A percentile compares a stretch with the other conserved stretches of the same genome.
Evolutionary conservation across 64 coral and sea anemone genomes (phyloP).

Genomic region (Cladopsammia gracilis): DNA sequence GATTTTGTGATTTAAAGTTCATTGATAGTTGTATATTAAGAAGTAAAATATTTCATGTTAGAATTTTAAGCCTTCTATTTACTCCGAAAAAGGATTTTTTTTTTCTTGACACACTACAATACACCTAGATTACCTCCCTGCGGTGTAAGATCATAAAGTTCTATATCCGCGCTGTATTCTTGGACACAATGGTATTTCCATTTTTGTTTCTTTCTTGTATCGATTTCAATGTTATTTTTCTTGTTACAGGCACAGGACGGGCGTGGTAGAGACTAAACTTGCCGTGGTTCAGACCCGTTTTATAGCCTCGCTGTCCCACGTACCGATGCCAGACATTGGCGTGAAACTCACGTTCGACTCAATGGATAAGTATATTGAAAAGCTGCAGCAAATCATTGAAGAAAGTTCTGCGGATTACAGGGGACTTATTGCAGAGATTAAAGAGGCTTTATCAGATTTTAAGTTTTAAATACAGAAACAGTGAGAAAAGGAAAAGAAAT

Average conservation of each 20-base stretch:
- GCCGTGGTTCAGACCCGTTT: conserved; percentile 88
- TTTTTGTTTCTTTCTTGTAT: no score
- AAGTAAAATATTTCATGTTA: no score
- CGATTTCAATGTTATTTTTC: neutral
- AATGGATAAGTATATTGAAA: conserved; percentile 83
- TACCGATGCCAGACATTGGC: conserved; percentile 83
- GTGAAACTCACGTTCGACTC: conserved; percentile 94
- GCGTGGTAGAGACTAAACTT: conserved; percentile 85
- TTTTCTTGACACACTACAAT: no score
- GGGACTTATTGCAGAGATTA: conserved; percentile 82
- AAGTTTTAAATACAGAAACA: conserved; percentile 28
- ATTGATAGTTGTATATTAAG: no score
- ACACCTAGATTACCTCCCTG: no score
- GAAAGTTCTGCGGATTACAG: conserved; percentile 60
- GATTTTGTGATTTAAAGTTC: no score
- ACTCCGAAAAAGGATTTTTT: no score
- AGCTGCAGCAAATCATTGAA: conserved; percentile 74
- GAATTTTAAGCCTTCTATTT: no score
- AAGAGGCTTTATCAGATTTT: conserved; percentile 93
- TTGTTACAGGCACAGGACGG: conserved; percentile 73
- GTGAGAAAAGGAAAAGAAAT: neutral
- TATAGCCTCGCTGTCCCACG: conserved; percentile 89
- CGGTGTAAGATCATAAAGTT: no score
- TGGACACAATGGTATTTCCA: no score
- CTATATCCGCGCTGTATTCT: no score